Evolutionary conservation across 1,140 invertebrate genomes (phyloP).

Genomic region (Ceratina australensis): DNA sequence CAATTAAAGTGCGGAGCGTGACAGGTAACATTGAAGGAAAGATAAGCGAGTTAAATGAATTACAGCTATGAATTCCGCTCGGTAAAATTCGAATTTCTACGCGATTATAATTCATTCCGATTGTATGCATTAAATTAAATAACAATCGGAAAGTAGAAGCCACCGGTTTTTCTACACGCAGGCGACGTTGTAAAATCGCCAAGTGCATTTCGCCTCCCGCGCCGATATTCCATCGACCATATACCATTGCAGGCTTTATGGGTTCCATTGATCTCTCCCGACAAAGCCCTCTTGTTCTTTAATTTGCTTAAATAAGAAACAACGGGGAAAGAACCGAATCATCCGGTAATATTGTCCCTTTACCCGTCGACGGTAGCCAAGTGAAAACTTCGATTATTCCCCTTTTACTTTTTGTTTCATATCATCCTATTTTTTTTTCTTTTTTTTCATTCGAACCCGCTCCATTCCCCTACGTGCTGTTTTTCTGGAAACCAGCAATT

Average conservation of each 20-base stretch:
- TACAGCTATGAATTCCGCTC: background rate
- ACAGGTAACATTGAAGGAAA: no score
- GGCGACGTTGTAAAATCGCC: slow-evolving; percentile 46
- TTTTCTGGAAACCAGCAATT: no score
- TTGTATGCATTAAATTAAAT: slow-evolving; percentile 27
- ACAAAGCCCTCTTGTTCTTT: slow-evolving; percentile 66
- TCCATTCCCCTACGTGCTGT: no score
- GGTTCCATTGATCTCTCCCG: slow-evolving; percentile 61
- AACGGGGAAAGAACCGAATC: slow-evolving; percentile 63
- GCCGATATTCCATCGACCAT: slow-evolving; percentile 59
- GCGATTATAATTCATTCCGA: slow-evolving; percentile 33
- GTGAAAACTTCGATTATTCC: slow-evolving; percentile 17
- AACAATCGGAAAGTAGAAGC: slow-evolving; percentile 46
- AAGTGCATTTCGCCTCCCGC: slow-evolving; percentile 56
- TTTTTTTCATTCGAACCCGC: slow-evolving; percentile 35
- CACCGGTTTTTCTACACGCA: slow-evolving; percentile 49
- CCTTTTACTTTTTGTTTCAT: slow-evolving; percentile 27
- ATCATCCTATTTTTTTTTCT: slow-evolving; percentile 15
- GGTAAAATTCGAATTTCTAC: background rate
- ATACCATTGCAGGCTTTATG: slow-evolving; percentile 57
- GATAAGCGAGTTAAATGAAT: no score
- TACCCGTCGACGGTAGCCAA: slow-evolving; percentile 51
- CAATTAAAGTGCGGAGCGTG: no score
- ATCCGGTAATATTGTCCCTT: slow-evolving; percentile 60
- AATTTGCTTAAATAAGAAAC: slow-evolving; percentile 62